Percentiles rank a stretch among this genome's conserved stretches.
phyloP scores from a whole-genome alignment of 2,113 vertebrate genomes.

The Callipepla squamata region DNA sequence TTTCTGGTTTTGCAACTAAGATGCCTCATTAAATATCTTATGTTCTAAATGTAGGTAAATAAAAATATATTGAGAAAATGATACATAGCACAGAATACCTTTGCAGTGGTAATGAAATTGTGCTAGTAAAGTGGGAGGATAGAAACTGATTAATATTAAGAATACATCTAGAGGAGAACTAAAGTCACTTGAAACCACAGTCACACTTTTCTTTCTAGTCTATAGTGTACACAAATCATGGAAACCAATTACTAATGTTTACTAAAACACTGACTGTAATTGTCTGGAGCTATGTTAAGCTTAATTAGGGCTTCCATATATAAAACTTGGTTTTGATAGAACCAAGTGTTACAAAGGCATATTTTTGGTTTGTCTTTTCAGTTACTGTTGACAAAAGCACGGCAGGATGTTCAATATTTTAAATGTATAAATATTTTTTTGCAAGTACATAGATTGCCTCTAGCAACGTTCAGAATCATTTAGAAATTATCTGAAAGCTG shows the following conservation, averaged over 20 bases:
- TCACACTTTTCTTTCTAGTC: background rate
- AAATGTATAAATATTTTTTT: constrained; percentile 15
- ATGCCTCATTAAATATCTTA: background rate
- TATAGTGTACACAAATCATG: background rate
- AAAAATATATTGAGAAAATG: background rate
- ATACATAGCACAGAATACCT: background rate
- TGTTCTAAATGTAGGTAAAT: background rate
- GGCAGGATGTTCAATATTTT: background rate
- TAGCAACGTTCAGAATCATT: background rate
- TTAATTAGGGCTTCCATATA: background rate
- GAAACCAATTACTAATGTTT: constrained; percentile 9
- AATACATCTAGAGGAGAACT: background rate
- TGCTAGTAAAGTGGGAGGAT: background rate
- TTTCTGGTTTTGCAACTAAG: background rate
- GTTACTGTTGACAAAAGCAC: background rate
- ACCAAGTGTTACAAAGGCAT: background rate
- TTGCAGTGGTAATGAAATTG: background rate
- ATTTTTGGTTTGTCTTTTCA: background rate
- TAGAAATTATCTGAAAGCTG: background rate
- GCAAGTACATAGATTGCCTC: background rate
- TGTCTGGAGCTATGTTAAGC: background rate
- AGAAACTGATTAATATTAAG: background rate
- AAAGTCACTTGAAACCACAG: background rate
- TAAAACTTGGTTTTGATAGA: background rate
- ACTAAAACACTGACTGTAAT: background rate